A percentile compares a stretch with the other conserved stretches of the same genome.
phyloP scores from a whole-genome alignment of 2,888 invertebrate species.

The Serripes groenlandicus region DNA sequence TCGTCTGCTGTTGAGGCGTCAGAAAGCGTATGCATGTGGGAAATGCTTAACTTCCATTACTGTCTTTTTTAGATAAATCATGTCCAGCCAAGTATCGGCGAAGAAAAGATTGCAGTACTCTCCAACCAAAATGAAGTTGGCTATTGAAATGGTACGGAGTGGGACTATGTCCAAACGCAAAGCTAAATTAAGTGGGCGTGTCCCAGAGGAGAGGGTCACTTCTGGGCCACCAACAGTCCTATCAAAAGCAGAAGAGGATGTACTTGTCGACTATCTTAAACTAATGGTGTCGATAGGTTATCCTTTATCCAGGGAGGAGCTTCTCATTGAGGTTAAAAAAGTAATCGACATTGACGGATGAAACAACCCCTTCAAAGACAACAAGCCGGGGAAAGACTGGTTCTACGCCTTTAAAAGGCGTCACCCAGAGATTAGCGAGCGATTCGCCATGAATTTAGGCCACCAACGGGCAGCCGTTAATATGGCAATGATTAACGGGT shows the following conservation, averaged over 20 bases:
- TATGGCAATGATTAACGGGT: constrained; percentile 22
- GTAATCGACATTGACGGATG: constrained; percentile 23
- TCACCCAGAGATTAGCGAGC: background rate
- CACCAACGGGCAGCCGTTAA: constrained; percentile 32
- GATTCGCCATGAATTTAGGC: constrained; percentile 5
- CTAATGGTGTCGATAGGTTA: constrained; percentile 19
- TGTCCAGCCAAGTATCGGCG: background rate
- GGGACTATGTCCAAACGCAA: constrained; percentile 19
- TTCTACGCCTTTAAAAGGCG: constrained; percentile 30
- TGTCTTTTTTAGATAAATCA: background rate
- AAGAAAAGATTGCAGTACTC: constrained; percentile 19
- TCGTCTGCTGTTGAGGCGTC: too few relatives aligned
- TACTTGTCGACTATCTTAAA: constrained; percentile 3
- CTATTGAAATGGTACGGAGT: constrained; percentile 15
- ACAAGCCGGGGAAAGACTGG: constrained; percentile 49
- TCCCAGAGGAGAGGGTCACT: constrained; percentile 7
- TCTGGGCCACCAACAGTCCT: constrained; percentile 18
- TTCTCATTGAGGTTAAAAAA: constrained; percentile 24
- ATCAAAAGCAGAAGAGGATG: background rate
- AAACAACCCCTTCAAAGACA: constrained; percentile 36
- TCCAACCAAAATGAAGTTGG: constrained; percentile 24
- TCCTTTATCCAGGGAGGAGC: constrained; percentile 11
- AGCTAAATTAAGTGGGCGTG: constrained; percentile 30
- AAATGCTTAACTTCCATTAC: too few relatives aligned
- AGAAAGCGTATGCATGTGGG: too few relatives aligned